phyloP scores from a whole-genome alignment of 1,140 invertebrate genomes.

The Phortica variegata region DNA sequence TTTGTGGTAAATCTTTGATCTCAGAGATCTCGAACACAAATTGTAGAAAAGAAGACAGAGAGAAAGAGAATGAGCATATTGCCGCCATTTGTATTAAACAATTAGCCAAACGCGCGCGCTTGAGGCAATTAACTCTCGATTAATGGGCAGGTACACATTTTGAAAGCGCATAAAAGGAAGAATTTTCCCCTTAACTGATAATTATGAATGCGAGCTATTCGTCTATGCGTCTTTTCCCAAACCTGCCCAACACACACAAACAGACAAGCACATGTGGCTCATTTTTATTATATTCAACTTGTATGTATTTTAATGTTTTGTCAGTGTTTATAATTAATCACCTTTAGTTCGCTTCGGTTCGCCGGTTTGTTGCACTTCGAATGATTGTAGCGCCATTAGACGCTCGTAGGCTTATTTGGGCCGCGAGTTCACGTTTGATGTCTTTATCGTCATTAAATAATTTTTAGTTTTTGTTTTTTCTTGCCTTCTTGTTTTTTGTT shows the following conservation, averaged over 20 bases:
- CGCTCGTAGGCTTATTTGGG: constrained; percentile 37
- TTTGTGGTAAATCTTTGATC: too few relatives aligned
- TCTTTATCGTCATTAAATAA: constrained; percentile 55
- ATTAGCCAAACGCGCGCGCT: constrained; percentile 49
- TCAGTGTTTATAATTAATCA: constrained; percentile 54
- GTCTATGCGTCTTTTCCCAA: too few relatives aligned
- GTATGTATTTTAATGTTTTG: constrained; percentile 48
- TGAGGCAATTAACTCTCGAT: constrained; percentile 49
- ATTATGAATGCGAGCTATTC: too few relatives aligned
- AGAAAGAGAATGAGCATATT: too few relatives aligned
- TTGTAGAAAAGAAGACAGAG: too few relatives aligned
- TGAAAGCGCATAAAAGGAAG: too few relatives aligned
- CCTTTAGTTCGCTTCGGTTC: constrained; percentile 39
- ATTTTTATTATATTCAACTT: constrained; percentile 3
- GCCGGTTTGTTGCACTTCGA: background rate
- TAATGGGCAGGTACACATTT: constrained; percentile 36
- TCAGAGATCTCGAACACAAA: too few relatives aligned
- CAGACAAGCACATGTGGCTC: background rate
- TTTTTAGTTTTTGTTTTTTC: constrained; percentile 52
- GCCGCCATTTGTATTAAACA: too few relatives aligned
- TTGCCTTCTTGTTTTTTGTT: constrained; percentile 6
- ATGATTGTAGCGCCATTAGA: constrained; percentile 39
- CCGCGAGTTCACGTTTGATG: constrained; percentile 32
- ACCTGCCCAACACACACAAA: constrained; percentile 15
- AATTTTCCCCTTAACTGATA: too few relatives aligned